Evolutionary conservation across 1,140 invertebrate genomes (phyloP).

Genomic region (Trichonephila inaurata): DNA sequence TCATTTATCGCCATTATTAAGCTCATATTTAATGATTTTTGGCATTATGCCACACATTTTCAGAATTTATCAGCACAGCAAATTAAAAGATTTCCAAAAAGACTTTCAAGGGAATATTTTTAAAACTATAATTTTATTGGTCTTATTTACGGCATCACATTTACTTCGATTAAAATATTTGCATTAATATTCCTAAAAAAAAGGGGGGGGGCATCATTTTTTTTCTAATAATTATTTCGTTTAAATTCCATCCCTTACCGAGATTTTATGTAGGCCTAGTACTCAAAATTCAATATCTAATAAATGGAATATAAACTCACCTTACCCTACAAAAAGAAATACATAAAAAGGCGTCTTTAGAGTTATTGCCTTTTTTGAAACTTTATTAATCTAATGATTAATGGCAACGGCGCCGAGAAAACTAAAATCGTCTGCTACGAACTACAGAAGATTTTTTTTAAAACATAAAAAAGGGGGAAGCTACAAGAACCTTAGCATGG

Average conservation of each 20-base stretch:
- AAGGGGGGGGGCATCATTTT: too few relatives aligned
- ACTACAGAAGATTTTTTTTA: slow-evolving; percentile 13
- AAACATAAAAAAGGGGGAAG: neutral
- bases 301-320: neutral
- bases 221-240: neutral
- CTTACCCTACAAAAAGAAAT: neutral
- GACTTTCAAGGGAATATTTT: neutral
- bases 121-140: neutral
- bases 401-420: slow-evolving; percentile 39
- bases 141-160: neutral
- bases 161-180: slow-evolving; percentile 28
- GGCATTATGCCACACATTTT: neutral
- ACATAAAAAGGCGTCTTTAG: neutral
- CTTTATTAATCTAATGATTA: slow-evolving; percentile 73
- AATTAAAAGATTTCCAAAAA: neutral
- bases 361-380: slow-evolving; percentile 54
- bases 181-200: neutral
- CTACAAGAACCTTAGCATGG: slow-evolving; percentile 1
- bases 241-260: neutral
- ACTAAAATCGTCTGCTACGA: slow-evolving; percentile 35
- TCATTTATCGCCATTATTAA: too few relatives aligned
- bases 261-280: neutral
- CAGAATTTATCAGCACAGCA: neutral
- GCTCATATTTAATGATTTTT: neutral
- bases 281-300: neutral